Evolutionary conservation across 1,140 invertebrate species (phyloP).

Genomic region (Dinoponera quadriceps): DNA sequence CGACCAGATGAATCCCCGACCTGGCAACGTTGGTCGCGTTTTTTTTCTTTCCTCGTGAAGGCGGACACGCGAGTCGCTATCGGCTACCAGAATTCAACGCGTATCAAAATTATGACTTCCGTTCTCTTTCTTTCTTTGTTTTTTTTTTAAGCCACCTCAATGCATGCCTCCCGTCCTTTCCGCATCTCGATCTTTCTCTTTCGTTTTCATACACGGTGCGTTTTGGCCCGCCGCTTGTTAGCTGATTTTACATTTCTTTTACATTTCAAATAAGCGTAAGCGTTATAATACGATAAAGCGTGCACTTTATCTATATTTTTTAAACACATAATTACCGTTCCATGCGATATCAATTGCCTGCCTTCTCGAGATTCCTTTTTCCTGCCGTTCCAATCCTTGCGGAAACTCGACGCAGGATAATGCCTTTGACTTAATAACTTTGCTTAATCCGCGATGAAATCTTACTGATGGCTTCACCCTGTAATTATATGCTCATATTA

Average conservation of each 20-base stretch:
- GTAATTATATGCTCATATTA: slow-evolving; percentile 29
- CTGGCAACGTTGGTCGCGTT: slow-evolving; percentile 58
- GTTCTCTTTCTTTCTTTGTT: slow-evolving; percentile 45
- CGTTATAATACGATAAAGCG: too few relatives aligned
- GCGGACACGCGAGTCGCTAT: slow-evolving; percentile 63
- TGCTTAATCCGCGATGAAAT: too few relatives aligned
- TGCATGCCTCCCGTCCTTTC: not conserved
- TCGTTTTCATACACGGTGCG: not conserved
- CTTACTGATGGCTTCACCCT: not conserved
- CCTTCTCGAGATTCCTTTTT: too few relatives aligned
- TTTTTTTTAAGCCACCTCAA: not conserved
- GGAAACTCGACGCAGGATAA: too few relatives aligned
- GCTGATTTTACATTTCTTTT: too few relatives aligned
- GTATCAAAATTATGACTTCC: slow-evolving; percentile 68
- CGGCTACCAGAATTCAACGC: slow-evolving; percentile 62
- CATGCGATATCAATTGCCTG: too few relatives aligned
- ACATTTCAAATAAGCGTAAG: too few relatives aligned
- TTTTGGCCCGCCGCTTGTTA: too few relatives aligned
- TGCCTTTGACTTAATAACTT: too few relatives aligned
- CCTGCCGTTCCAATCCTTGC: too few relatives aligned
- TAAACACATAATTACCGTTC: too few relatives aligned
- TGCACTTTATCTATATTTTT: too few relatives aligned
- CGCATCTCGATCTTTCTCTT: slow-evolving; percentile 32
- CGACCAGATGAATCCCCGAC: slow-evolving; percentile 53
- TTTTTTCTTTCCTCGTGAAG: slow-evolving; percentile 53